Evolutionary conservation across 2,888 invertebrate species (phyloP).

Genomic region (Cancer borealis): DNA sequence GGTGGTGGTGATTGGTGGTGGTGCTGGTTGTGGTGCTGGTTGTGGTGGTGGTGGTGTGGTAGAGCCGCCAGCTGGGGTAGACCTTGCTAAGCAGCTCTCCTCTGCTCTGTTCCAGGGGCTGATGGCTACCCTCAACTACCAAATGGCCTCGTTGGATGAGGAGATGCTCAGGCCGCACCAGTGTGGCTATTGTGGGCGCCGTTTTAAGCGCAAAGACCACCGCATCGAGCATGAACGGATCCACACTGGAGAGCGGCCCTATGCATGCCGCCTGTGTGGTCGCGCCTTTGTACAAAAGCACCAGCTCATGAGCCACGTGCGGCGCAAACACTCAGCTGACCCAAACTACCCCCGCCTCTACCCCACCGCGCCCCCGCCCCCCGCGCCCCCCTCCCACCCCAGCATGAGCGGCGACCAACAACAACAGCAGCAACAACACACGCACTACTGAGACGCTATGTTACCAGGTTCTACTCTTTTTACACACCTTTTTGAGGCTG

Average conservation of each 20-base stretch:
- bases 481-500: conserved; percentile 23
- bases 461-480: conserved; percentile 15
- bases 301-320: conserved; percentile 75
- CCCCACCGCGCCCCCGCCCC: conserved; percentile 65
- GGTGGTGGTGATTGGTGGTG: conserved; percentile 36
- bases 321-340: conserved; percentile 68
- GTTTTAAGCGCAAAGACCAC: conserved; percentile 77
- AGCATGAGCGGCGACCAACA: conserved; percentile 62
- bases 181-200: conserved; percentile 75
- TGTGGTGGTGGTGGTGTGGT: conserved; percentile 51
- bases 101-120: conserved; percentile 77
- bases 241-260: conserved; percentile 77
- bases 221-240: conserved; percentile 77
- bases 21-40: conserved; percentile 51
- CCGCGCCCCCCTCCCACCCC: conserved; percentile 60
- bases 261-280: conserved; percentile 74
- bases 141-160: conserved; percentile 70
- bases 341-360: conserved; percentile 57
- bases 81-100: conserved; percentile 75
- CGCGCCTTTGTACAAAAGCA: conserved; percentile 77
- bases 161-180: conserved; percentile 75
- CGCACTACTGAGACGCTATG: conserved; percentile 1
- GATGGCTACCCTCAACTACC: conserved; percentile 76
- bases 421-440: conserved; percentile 42
- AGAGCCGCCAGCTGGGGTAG: conserved; percentile 61